phyloP scores from a whole-genome alignment of 2,888 invertebrate genomes.

The Phyto melanocephala region DNA sequence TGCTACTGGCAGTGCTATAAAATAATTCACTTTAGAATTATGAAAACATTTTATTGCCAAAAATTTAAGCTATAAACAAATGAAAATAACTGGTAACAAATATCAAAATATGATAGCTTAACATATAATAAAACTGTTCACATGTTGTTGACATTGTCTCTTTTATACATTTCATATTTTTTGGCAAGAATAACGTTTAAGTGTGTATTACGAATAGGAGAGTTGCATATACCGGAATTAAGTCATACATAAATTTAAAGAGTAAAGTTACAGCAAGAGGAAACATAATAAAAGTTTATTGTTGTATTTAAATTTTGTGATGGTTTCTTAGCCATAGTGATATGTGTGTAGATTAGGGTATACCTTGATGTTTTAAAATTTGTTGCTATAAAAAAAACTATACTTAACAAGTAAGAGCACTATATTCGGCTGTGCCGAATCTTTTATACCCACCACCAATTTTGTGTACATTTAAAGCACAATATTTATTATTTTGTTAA shows the following conservation, averaged over 20 bases:
- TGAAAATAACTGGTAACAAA: constrained; percentile 11
- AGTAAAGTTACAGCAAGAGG: constrained; percentile 15
- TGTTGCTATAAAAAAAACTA: no score
- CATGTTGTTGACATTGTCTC: constrained; percentile 43
- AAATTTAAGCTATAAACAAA: constrained; percentile 13
- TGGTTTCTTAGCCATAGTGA: neutral
- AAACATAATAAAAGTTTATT: constrained; percentile 49
- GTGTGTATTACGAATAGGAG: neutral
- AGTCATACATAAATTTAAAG: constrained; percentile 39
- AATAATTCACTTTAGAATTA: no score
- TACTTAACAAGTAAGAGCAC: no score
- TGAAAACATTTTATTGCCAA: constrained; percentile 33
- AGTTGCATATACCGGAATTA: constrained; percentile 26
- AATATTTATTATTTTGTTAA: no score
- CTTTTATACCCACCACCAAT: no score
- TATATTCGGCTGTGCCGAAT: no score
- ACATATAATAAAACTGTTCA: constrained; percentile 54
- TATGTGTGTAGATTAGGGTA: neutral
- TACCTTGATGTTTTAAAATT: no score
- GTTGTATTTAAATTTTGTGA: constrained; percentile 31
- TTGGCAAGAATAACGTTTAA: constrained; percentile 24
- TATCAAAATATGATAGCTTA: constrained; percentile 29
- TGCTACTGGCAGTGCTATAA: no score
- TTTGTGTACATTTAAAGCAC: no score
- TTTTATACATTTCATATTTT: constrained; percentile 10